These are phyloP conservation scores for Coregonus sp. DNA, from an alignment of 2,797 vertebrate species.

Conservation along the genomic window DNA sequence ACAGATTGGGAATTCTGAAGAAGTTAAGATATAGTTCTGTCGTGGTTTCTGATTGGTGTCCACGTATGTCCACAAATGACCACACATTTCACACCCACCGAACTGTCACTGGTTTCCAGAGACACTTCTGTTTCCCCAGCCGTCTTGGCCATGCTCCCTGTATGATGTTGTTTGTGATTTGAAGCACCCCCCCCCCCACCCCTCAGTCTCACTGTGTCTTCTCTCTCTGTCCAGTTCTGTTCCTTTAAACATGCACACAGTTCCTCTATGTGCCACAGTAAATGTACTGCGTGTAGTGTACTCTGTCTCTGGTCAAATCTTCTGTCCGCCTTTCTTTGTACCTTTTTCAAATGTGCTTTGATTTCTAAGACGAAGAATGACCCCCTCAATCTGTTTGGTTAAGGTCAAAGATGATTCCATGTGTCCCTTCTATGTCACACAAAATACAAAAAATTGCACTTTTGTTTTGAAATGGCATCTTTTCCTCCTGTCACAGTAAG, in stretches of 20 bases:
- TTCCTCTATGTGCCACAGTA: conserved; percentile 1
- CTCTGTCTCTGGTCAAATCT: conserved; percentile 14
- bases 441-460: conserved; percentile 17
- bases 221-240: conserved; percentile 16
- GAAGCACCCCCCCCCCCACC: neutral
- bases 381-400: conserved; percentile 9
- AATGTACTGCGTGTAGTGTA: conserved; percentile 6
- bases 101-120: neutral
- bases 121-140: neutral
- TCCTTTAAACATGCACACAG: conserved; percentile 18
- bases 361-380: conserved; percentile 24
- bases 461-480: conserved; percentile 29
- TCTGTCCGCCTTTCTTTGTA: conserved; percentile 16
- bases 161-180: neutral
- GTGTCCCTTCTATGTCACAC: conserved; percentile 19
- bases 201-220: neutral
- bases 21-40: neutral
- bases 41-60: neutral
- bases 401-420: conserved; percentile 21
- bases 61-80: neutral
- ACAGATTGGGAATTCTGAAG: neutral
- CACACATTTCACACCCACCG: neutral
- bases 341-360: conserved; percentile 30
- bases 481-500: conserved; percentile 48
- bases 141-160: neutral